These are phyloP conservation scores for Fistularia commersonii DNA, from an alignment of 2,797 vertebrate genomes.

Conservation along the genomic window DNA sequence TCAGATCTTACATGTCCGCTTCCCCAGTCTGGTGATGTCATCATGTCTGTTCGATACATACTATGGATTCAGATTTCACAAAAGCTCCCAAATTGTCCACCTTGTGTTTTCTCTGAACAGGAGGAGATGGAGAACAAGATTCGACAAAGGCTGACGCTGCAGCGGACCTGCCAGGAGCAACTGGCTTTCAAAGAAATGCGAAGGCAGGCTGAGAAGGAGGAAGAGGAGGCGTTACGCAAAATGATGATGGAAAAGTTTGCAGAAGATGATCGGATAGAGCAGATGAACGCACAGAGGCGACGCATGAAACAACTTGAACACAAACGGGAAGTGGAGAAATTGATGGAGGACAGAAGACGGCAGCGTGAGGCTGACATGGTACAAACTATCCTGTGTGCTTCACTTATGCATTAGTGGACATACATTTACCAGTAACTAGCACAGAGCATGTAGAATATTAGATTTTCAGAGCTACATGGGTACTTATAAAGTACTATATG, in stretches of 20 bases:
- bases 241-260: constrained; percentile 85
- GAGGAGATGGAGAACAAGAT: constrained; percentile 86
- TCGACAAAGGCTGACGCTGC: constrained; percentile 79
- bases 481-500: too few relatives aligned
- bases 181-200: constrained; percentile 79
- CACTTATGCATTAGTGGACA: too few relatives aligned
- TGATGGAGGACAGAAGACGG: constrained; percentile 79
- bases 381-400: background rate
- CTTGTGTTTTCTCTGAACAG: constrained; percentile 58
- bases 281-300: constrained; percentile 86
- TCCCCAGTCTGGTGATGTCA: too few relatives aligned
- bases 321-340: constrained; percentile 80
- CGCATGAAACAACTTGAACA: constrained; percentile 91
- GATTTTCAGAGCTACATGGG: too few relatives aligned
- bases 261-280: constrained; percentile 87
- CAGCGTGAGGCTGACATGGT: constrained; percentile 83
- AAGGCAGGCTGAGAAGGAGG: constrained; percentile 75
- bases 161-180: constrained; percentile 80
- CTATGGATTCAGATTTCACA: too few relatives aligned
- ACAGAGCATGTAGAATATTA: too few relatives aligned
- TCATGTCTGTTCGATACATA: too few relatives aligned
- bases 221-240: constrained; percentile 82
- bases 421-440: too few relatives aligned
- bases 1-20: too few relatives aligned
- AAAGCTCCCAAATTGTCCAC: too few relatives aligned